Conservation (phyloP, 2,888 invertebrate species). For the Gibbula magus region DNA sequence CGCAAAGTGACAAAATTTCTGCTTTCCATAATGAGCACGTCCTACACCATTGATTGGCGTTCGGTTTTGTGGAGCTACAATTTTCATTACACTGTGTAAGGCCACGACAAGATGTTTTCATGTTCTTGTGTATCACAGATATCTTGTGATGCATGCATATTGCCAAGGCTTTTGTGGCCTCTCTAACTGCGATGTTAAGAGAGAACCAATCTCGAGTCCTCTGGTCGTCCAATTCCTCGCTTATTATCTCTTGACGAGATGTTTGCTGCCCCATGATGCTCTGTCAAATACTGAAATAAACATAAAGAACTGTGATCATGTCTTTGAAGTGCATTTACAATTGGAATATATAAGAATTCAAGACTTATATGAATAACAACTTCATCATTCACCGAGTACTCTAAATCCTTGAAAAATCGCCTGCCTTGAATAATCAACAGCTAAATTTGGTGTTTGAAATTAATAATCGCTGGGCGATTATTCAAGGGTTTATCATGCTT, state of each 20-base stretch:
- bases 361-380: too few species aligned
- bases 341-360: too few species aligned
- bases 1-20: constrained; percentile 37
- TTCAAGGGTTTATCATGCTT: too few species aligned
- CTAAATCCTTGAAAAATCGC: too few species aligned
- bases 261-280: constrained; percentile 41
- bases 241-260: constrained; percentile 42
- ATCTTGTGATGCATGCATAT: constrained; percentile 42
- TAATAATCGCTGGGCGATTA: too few species aligned
- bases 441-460: too few species aligned
- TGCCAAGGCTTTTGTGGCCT: constrained; percentile 42
- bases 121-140: constrained; percentile 36
- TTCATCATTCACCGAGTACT: too few species aligned
- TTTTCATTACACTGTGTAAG: constrained; percentile 33
- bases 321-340: too few species aligned
- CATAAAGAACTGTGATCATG: too few species aligned
- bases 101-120: constrained; percentile 25
- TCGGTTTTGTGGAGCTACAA: constrained; percentile 35
- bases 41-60: constrained; percentile 35
- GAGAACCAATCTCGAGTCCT: constrained; percentile 44
- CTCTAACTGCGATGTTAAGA: constrained; percentile 44
- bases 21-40: constrained; percentile 40
- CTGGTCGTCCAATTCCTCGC: constrained; percentile 39
- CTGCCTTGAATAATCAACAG: too few species aligned
- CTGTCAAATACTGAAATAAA: neutral